Percentiles rank a stretch among this genome's conserved stretches.
These are phyloP conservation scores for Recurvirostra avosetta DNA, from an alignment of 2,113 vertebrate genomes.

Conservation along the genomic window DNA sequence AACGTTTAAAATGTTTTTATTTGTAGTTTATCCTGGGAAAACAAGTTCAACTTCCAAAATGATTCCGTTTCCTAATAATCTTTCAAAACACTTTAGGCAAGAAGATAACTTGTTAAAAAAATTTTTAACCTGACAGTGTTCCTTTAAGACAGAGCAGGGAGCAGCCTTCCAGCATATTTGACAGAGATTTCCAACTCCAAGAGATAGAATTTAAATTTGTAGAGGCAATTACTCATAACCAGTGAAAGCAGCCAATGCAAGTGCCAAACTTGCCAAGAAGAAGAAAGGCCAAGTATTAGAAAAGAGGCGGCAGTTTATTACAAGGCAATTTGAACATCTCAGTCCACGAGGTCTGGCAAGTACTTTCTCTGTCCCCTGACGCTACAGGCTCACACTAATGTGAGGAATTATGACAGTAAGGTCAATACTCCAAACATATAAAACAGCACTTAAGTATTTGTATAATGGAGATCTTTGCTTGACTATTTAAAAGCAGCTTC, in stretches of 20 bases:
- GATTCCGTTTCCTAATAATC: background rate
- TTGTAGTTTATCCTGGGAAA: background rate
- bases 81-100: background rate
- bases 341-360: background rate
- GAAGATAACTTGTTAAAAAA: background rate
- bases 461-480: background rate
- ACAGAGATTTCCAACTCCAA: slow-evolving; percentile 1
- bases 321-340: background rate
- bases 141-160: background rate
- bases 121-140: background rate
- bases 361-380: background rate
- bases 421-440: background rate
- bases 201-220: slow-evolving; percentile 19
- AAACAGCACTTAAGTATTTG: background rate
- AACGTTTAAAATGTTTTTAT: background rate
- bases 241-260: slow-evolving; percentile 9
- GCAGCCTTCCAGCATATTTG: background rate
- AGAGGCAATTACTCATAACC: slow-evolving; percentile 50
- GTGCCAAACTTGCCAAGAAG: background rate
- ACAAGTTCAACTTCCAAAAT: background rate
- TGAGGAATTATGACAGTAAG: background rate
- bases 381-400: background rate
- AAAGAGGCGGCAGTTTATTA: slow-evolving; percentile 10
- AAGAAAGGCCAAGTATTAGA: slow-evolving; percentile 22
- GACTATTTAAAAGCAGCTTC: background rate